A percentile compares a stretch with the other conserved stretches of the same genome.
phyloP scores from a whole-genome alignment of 2,113 vertebrate genomes.

The Sapayoa aenigma region DNA sequence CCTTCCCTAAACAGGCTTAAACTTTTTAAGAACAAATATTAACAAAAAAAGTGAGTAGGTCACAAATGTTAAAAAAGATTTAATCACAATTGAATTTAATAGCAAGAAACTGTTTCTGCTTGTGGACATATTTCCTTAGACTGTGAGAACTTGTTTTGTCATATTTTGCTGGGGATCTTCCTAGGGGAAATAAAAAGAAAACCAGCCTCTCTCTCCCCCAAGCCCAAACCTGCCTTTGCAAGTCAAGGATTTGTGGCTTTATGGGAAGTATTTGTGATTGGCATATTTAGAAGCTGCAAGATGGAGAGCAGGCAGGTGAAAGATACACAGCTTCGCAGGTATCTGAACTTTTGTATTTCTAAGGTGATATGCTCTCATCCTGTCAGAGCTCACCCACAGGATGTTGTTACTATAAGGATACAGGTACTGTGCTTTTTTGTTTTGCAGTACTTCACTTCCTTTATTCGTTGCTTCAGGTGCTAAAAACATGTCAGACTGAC shows the following conservation, averaged over 20 bases:
- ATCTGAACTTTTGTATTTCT: not conserved
- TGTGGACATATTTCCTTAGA: not conserved
- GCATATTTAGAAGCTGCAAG: not conserved
- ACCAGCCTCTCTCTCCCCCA: accelerated
- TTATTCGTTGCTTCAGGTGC: accelerated
- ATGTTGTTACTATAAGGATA: not conserved
- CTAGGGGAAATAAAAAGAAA: not conserved
- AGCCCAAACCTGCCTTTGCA: not conserved
- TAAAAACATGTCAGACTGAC: not conserved
- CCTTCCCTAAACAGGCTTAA: not conserved
- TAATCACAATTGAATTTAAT: not conserved
- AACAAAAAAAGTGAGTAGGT: not conserved
- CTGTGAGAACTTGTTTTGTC: not conserved
- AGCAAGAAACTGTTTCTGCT: not conserved
- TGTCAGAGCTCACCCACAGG: not conserved
- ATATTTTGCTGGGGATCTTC: not conserved
- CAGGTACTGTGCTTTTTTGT: not conserved
- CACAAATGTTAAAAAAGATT: not conserved
- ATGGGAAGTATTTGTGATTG: not conserved
- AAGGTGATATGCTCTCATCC: not conserved
- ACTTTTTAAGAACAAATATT: not conserved
- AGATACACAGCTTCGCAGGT: not conserved
- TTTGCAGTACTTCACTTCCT: not conserved
- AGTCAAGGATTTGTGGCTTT: not conserved
- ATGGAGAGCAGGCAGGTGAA: not conserved